phyloP scores from a whole-genome alignment of 2,113 vertebrate genomes.

The Petrocephalus zakoni region DNA sequence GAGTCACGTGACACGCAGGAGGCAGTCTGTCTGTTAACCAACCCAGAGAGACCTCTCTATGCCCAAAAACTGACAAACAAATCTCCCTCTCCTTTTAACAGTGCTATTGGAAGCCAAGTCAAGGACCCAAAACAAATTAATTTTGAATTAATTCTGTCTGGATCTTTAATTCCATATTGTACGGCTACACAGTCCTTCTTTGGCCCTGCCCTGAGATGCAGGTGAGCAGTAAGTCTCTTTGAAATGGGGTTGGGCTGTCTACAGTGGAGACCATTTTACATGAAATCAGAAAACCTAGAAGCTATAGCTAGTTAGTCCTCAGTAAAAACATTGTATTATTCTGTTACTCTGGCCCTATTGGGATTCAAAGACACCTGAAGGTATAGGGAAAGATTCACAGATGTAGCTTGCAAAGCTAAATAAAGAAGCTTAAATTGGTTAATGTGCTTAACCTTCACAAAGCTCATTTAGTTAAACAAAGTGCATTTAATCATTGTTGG shows the following conservation, averaged over 20 bases:
- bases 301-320: background rate
- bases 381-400: background rate
- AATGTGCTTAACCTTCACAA: constrained; percentile 19
- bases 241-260: background rate
- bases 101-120: background rate
- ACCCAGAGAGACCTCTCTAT: background rate
- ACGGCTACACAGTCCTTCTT: background rate
- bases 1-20: background rate
- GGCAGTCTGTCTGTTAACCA: background rate
- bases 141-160: background rate
- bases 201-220: too few relatives aligned
- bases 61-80: background rate
- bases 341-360: background rate
- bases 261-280: background rate
- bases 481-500: constrained; percentile 8
- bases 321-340: background rate
- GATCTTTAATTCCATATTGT: background rate
- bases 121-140: constrained; percentile 14
- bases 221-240: background rate
- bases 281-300: background rate
- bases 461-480: constrained; percentile 7
- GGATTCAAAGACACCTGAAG: constrained; percentile 1
- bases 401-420: background rate
- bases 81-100: background rate
- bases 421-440: constrained; percentile 11